Base-by-base conservation (phyloP, 1,140 invertebrate species). In the Musca vetustissima region DNA sequence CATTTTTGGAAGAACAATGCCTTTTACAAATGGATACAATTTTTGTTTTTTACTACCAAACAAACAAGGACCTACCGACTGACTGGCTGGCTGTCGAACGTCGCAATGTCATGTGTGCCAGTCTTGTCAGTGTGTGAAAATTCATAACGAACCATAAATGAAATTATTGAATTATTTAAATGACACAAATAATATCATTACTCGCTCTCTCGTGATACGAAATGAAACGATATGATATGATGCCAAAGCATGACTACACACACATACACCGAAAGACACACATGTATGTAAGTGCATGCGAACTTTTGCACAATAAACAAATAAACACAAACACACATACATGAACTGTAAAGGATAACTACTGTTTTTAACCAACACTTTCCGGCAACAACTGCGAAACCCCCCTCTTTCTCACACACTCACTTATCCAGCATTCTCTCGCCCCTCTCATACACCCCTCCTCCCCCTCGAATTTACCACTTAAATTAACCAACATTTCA, bases 151-250 rank as follows among this genome's bases (percentile, higher is more conserved):
- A 43, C 47, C 22, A 50, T 70, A 47, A 66, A 57, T 66, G 64
- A 48, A 66, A 70, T 64, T 70, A 72, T 72, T 73, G 67, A 79
- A 79, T 79, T 79, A 79, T 79, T 79, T 74, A 76, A 79, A 79
- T 79, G 77, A 75, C 75, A 67, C 71, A 75, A 74, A 72, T 73
- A 73, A 74, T 74, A 74, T 71, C 70, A 72, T 72, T 66, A 43
- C 36, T 43, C 36, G 6, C 36, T 43, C 36, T 4, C 6, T 43
- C 11, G 28, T 28, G 28, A 28, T 28, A 28, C 28, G 28, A 28
- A 4, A 28, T 28, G 36, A 13, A 43, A 43, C 6, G 36, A 43
- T 43, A 36, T 66, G 64, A 66, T 66, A 69, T 61, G 57, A 64
- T 15, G 57, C 28, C 65, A 61, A 28, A 70, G 36, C 55, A 66